These are phyloP conservation scores for Phaethornis superciliosus DNA, from an alignment of 2,113 vertebrate genomes.

Conservation along the genomic window DNA sequence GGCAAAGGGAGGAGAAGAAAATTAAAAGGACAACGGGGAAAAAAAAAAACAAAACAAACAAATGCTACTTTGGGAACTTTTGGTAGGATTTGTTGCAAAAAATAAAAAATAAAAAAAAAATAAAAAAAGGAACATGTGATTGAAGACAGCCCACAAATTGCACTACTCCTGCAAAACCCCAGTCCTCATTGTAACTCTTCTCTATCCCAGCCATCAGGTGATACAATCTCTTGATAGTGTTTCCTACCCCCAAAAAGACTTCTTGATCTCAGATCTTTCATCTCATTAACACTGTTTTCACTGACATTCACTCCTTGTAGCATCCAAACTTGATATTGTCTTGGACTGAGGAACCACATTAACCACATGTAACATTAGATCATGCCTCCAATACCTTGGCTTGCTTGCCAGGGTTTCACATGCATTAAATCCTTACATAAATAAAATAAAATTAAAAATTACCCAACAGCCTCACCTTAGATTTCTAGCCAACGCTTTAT, in stretches of 20 bases:
- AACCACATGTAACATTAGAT: background rate
- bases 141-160: background rate
- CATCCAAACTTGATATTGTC: background rate
- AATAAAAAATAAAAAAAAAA: no score
- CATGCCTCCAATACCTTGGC: background rate
- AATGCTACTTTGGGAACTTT: background rate
- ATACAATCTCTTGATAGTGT: background rate
- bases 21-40: background rate
- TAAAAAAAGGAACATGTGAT: rapidly evolving
- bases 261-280: background rate
- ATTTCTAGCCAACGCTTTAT: constrained; percentile 21
- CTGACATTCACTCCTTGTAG: background rate
- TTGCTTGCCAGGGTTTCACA: background rate
- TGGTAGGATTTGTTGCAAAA: background rate
- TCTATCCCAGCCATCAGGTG: background rate
- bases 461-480: background rate
- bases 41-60: background rate
- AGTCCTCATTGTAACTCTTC: background rate
- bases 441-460: background rate
- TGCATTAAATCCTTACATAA: background rate
- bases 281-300: background rate
- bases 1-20: background rate
- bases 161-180: background rate
- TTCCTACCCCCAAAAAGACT: background rate
- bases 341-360: background rate